phyloP scores from a whole-genome alignment of 2,888 invertebrate genomes.

The Ypsolopha scabrella region DNA sequence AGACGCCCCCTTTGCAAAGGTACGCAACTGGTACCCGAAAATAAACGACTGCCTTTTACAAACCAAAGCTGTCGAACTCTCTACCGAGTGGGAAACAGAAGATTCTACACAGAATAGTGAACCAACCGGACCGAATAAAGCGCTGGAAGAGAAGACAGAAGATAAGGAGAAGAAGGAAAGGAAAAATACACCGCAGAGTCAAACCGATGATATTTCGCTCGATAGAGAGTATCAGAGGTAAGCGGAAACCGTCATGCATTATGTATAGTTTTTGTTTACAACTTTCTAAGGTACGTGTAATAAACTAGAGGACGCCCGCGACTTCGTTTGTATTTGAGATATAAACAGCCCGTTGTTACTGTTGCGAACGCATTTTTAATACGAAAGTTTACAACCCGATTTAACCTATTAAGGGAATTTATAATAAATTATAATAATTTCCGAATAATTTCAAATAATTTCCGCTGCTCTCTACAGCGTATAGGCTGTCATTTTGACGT shows the following conservation, averaged over 20 bases:
- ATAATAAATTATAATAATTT: too few relatives aligned
- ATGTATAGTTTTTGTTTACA: not conserved
- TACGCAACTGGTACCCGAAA: conserved; percentile 46
- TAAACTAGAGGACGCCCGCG: too few relatives aligned
- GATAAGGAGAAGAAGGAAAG: not conserved
- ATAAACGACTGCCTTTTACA: conserved; percentile 21
- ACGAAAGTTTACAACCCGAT: too few relatives aligned
- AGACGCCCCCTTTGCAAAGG: conserved; percentile 22
- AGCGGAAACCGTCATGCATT: not conserved
- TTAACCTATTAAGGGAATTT: too few relatives aligned
- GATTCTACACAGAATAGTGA: conserved; percentile 7
- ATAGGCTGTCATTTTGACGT: too few relatives aligned
- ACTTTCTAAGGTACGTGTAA: not conserved
- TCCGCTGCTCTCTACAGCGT: too few relatives aligned
- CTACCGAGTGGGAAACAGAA: conserved; percentile 41
- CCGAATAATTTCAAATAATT: too few relatives aligned
- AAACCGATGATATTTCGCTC: conserved; percentile 31
- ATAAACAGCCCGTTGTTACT: too few relatives aligned
- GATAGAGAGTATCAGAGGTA: conserved; percentile 54
- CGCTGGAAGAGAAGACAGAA: conserved; percentile 1
- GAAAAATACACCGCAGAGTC: too few relatives aligned
- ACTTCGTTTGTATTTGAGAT: too few relatives aligned
- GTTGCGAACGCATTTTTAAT: too few relatives aligned
- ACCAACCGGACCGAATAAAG: not conserved
- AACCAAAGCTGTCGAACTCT: conserved; percentile 17